Evolutionary conservation across 37 sponge, comb jelly and placozoan species (phyloP), one percentile per base, ranked within the genome.

Genomic region (Halisarca cf. caerulea): DNA sequence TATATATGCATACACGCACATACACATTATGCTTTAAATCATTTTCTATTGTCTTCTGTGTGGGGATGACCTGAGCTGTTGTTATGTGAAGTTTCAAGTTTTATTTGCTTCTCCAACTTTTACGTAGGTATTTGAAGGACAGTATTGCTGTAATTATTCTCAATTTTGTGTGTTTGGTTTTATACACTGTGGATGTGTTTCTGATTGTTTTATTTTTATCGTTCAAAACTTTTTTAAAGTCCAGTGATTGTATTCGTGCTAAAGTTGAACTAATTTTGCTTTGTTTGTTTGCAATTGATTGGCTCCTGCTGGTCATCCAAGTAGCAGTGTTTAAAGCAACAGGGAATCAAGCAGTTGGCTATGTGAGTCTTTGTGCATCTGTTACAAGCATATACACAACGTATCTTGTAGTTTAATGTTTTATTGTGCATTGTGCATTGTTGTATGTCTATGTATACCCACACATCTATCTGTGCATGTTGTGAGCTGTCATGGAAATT

Each of bases 201-300:
- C 69, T 90, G n/a, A 72, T 24, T 25, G 34, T 87, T 38, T 2
- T 11, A 7, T 90, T 75, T 47, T 61, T 83, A 36, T 64, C 81
- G 23, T 87, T 77, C 68, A 86, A 57, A 28, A 72, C 32, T 3
- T 87, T 90, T 25, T 86, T 55, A 64, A 59, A 47, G 1, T 18
- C 28, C 18, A 70, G 66, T 20, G 91, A 90, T 18, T 43, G 34
- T 25, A 45, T 27, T 33, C 78, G 80, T 80, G 20, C 17, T 3
- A 85, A 82, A 83, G 86, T 71, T 57, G 86, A 85, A 59, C 35
- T 85, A 2, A 20, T 85, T 2, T 81, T 85, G 33, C 58, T 55
- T 9, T 42, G 25, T 58, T 2, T 88, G 8, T 90, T 90, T 68
- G 25, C 77, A 27, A 53, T 90, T 79, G 90, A 90, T 39, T 90